Conservation (phyloP, 2,113 vertebrate species). For the Nicator chloris region DNA sequence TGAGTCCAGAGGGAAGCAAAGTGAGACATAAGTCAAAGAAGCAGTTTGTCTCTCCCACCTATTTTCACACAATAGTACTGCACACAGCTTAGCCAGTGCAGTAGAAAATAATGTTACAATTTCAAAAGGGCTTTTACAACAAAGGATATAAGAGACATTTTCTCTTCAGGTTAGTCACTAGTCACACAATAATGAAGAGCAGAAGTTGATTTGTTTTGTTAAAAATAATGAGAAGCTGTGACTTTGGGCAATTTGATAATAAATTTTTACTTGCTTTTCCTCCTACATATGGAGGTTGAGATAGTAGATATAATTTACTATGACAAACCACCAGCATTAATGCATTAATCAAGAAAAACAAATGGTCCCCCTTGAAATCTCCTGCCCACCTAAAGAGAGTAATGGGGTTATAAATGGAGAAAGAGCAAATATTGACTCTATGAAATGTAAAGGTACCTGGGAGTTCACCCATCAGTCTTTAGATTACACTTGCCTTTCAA, state of each 20-base stretch:
- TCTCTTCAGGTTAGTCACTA: not conserved
- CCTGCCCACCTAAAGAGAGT: constrained; percentile 33
- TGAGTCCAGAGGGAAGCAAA: not conserved
- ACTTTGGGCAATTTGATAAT: not conserved
- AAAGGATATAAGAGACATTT: not conserved
- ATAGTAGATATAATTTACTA: constrained; percentile 4
- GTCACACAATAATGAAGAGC: not conserved
- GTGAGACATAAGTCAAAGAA: not conserved
- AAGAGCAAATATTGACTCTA: constrained; percentile 63
- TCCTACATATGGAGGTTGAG: not conserved
- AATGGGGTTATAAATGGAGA: constrained; percentile 53
- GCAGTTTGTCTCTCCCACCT: not conserved
- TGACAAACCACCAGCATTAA: constrained; percentile 18
- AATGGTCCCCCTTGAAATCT: constrained; percentile 19
- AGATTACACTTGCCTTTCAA: constrained; percentile 13
- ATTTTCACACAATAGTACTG: not conserved
- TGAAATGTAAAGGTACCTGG: constrained; percentile 45
- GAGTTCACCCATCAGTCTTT: constrained; percentile 46
- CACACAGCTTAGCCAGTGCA: not conserved
- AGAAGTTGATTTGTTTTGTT: not conserved
- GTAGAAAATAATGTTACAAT: not conserved
- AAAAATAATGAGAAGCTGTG: not conserved
- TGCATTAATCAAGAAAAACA: constrained; percentile 33
- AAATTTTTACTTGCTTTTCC: not conserved
- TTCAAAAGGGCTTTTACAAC: not conserved